Evolutionary conservation across 2,797 vertebrate species (phyloP), one percentile per base, ranked within the genome.

Genomic region (Scomberomorus guttatus): DNA sequence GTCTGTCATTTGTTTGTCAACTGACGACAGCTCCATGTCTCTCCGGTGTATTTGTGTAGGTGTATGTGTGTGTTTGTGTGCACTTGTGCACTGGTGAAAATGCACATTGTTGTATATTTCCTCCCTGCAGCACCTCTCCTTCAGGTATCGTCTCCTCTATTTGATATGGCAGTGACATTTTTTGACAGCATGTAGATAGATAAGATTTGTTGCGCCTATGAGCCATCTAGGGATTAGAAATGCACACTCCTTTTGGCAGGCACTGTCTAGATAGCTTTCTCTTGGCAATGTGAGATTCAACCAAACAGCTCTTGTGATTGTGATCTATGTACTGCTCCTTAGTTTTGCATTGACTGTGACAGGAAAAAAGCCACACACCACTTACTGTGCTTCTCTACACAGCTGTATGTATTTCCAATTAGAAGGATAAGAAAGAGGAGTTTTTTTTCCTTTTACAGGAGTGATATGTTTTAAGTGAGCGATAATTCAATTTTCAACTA

Each of bases 1-100:
- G 93, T 94, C 93, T 95, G 95, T 96, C 95, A 95, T 95, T 94
- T 96, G 94, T 95, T 95, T 95, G 93, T 95, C 94, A 94, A 91
- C 92, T 81, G 91, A 93, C 90, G 89, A 93, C 92, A 92, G 90
- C 90, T 91, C 91, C 79, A 83, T 90, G 91, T 90, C 89, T 91
- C 92, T 91, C 92, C 81, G 44, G 90, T 89, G 89, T 87, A 88
- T 92, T 90, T 83, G 80, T 81, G 84, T 71, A 54, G 39, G 81
- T 84, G 88, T 84, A 62, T 68, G 72, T 70, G 51, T 70, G 73
- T 52, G 57, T 64, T 17, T 57, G 79, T 62, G 78, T 74, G 65
- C 50, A 25, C 24, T 34, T 57, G 57, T 13, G 58, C 63, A 50
- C 64, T 75, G 72, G 76, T 85, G 75, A 82, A 90, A 91, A 90